These are phyloP conservation scores for Manis javanica DNA, from an alignment of 2,797 vertebrate species.

Conservation along the genomic window DNA sequence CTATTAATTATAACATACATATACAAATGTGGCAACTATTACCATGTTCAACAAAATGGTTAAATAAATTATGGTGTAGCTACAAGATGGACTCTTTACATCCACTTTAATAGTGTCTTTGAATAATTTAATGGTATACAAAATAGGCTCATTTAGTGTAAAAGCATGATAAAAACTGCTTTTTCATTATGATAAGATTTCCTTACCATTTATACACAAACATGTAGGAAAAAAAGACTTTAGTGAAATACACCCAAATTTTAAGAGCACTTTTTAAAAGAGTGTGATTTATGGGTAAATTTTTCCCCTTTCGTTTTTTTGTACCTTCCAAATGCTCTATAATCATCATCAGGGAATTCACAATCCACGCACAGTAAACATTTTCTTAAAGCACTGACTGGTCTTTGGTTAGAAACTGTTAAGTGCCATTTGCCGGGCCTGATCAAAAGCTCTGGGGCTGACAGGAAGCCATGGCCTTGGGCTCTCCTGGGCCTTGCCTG, in stretches of 20 bases:
- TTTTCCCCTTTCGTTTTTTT: background rate
- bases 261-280: background rate
- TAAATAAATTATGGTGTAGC: background rate
- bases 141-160: background rate
- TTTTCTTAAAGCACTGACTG: background rate
- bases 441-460: background rate
- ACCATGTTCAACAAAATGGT: slow-evolving; percentile 6
- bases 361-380: background rate
- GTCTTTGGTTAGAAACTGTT: background rate
- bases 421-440: background rate
- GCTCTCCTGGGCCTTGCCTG: background rate
- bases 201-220: background rate
- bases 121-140: background rate
- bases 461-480: background rate
- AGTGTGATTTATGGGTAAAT: background rate
- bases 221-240: background rate
- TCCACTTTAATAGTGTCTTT: background rate
- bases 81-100: background rate
- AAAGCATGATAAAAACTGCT: background rate
- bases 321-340: background rate
- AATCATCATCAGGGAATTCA: slow-evolving; percentile 2
- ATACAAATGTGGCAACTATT: background rate
- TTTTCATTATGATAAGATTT: background rate
- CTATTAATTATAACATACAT: background rate
- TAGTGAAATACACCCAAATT: background rate